These are phyloP conservation scores for Sipunculus nudus DNA, from an alignment of 2,888 invertebrate species.

Conservation along the genomic window DNA sequence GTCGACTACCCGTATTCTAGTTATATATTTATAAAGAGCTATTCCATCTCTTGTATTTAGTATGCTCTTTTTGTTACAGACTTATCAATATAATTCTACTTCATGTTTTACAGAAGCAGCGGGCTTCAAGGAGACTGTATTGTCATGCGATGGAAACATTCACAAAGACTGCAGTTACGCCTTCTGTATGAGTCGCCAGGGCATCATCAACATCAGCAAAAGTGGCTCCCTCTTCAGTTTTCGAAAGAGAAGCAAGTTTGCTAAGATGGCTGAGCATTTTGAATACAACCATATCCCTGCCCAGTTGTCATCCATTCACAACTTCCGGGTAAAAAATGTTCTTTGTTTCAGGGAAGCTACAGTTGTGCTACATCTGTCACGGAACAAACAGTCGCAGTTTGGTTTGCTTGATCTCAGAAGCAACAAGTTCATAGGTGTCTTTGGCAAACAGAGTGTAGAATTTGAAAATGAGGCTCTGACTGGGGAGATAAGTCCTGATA, in stretches of 20 bases:
- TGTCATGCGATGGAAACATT: constrained; percentile 59
- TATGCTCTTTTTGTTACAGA: no score
- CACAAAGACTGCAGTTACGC: constrained; percentile 65
- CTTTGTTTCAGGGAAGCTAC: constrained; percentile 60
- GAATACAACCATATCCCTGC: constrained; percentile 67
- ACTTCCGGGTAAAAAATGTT: constrained; percentile 64
- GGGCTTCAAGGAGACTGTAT: constrained; percentile 59
- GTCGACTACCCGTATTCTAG: no score
- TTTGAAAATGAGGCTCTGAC: constrained; percentile 59
- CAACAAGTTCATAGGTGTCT: constrained; percentile 64
- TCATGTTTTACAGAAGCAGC: constrained; percentile 64
- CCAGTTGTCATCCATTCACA: constrained; percentile 65
- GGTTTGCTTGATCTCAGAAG: constrained; percentile 60
- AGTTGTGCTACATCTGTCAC: constrained; percentile 60
- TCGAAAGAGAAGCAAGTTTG: constrained; percentile 61
- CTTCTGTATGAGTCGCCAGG: constrained; percentile 64
- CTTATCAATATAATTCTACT: no score
- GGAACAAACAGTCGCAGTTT: constrained; percentile 63
- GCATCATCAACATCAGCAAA: constrained; percentile 64
- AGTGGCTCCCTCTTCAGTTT: constrained; percentile 61
- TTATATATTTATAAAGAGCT: no score
- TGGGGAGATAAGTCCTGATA: constrained; percentile 63
- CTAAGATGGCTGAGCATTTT: constrained; percentile 67
- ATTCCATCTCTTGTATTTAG: no score
- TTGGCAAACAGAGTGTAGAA: constrained; percentile 61